A percentile compares a stretch with the other conserved stretches of the same genome.
These are phyloP conservation scores for Sebastiscus albofasciatus DNA, from an alignment of 2,797 vertebrate genomes.

Conservation along the genomic window DNA sequence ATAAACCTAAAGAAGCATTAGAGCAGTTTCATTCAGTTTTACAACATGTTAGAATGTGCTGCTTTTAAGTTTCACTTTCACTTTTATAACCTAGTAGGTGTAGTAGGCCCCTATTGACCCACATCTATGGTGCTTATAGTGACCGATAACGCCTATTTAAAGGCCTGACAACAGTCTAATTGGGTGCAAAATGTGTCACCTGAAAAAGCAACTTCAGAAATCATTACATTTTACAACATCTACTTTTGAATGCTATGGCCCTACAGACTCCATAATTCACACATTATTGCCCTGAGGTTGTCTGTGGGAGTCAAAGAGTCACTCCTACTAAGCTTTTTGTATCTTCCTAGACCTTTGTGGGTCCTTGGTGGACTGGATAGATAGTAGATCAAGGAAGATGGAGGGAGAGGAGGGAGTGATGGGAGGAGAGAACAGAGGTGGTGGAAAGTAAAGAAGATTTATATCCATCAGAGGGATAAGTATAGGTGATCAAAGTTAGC, in stretches of 20 bases:
- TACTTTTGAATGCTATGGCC: not conserved
- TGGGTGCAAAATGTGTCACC: not conserved
- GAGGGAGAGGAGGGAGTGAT: not conserved
- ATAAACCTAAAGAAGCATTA: too few species aligned
- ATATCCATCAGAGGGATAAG: constrained; percentile 9
- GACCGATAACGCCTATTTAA: too few species aligned
- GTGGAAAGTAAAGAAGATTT: not conserved
- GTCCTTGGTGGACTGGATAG: not conserved
- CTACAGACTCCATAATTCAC: not conserved
- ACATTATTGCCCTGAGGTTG: not conserved
- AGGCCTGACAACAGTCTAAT: too few species aligned
- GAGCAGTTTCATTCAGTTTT: too few species aligned
- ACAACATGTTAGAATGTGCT: too few species aligned
- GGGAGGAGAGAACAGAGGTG: not conserved
- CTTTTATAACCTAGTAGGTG: too few species aligned
- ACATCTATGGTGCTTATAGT: too few species aligned
- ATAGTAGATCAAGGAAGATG: not conserved
- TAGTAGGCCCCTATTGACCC: too few species aligned
- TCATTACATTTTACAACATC: not conserved
- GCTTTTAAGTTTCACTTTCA: too few species aligned
- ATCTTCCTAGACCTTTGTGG: not conserved
- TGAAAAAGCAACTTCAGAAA: not conserved
- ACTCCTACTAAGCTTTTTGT: not conserved
- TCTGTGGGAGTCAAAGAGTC: not conserved
- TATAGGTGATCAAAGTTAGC: not conserved